Evolutionary conservation across 2,797 vertebrate genomes (phyloP).

Genomic region (Cichlasoma orientale): DNA sequence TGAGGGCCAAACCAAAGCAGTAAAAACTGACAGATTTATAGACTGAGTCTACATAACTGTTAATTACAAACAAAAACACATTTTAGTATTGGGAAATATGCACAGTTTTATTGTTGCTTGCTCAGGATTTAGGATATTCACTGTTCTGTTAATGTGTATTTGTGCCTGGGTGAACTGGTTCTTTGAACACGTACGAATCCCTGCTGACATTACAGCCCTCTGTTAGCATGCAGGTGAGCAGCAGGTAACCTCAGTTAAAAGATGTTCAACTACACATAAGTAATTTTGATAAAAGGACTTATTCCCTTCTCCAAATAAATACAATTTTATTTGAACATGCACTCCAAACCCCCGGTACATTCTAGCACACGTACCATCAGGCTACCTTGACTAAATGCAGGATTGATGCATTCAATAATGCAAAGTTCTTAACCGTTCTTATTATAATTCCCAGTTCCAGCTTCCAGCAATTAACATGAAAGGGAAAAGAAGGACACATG

Average conservation of each 20-base stretch:
- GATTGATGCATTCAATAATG: not conserved
- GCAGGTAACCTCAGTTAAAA: slow-evolving; percentile 3
- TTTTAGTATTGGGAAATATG: not conserved
- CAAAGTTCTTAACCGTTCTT: slow-evolving; percentile 22
- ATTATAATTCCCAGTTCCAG: slow-evolving; percentile 54
- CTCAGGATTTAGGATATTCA: not conserved
- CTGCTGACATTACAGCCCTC: slow-evolving; percentile 7
- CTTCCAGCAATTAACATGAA: slow-evolving; percentile 30
- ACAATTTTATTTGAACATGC: not conserved
- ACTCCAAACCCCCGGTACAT: not conserved
- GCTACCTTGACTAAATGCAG: not conserved
- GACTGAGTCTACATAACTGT: not conserved
- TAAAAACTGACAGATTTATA: not conserved
- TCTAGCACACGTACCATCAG: not conserved
- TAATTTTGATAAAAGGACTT: not conserved
- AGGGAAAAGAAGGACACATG: slow-evolving; percentile 20
- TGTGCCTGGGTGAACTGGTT: not conserved
- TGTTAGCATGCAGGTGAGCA: not conserved
- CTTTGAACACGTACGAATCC: not conserved
- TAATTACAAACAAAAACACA: not conserved
- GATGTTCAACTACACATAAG: not conserved
- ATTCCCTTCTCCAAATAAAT: not conserved
- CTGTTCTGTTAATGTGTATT: not conserved
- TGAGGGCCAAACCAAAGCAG: not conserved
- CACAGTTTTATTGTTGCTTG: not conserved